Evolutionary conservation across 2,113 vertebrate genomes (phyloP).

Genomic region (Ictalurus furcatus): DNA sequence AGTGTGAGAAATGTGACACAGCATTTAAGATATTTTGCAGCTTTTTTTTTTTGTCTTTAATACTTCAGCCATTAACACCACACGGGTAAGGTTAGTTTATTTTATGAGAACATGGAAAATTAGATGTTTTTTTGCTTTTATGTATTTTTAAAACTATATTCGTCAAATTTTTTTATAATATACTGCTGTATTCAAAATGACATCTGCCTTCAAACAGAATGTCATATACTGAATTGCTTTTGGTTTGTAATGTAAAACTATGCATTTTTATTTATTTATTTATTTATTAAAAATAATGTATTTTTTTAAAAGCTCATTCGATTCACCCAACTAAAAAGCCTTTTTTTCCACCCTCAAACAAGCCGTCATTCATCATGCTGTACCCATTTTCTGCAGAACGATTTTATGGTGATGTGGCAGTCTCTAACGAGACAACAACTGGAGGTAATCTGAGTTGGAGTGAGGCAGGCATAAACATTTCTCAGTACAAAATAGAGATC

Average conservation of each 20-base stretch:
- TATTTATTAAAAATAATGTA: too few relatives aligned
- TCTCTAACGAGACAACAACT: neutral
- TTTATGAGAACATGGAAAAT: neutral
- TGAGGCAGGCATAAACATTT: neutral
- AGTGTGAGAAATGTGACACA: too few relatives aligned
- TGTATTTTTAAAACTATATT: neutral
- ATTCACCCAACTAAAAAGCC: neutral
- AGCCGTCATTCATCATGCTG: neutral
- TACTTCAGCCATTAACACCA: too few relatives aligned
- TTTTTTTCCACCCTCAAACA: neutral
- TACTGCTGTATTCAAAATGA: neutral
- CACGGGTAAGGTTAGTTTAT: neutral
- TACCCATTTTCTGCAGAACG: slow-evolving; percentile 31
- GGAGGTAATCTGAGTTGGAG: slow-evolving; percentile 37
- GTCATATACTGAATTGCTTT: neutral
- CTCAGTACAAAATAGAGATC: slow-evolving; percentile 42
- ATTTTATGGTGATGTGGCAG: slow-evolving; percentile 27
- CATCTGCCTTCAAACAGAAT: neutral
- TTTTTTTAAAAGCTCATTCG: too few relatives aligned
- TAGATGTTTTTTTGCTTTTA: neutral
- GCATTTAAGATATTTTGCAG: too few relatives aligned
- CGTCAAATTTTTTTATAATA: neutral
- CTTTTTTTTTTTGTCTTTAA: too few relatives aligned
- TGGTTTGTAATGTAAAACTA: neutral
- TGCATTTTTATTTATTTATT: neutral